These are phyloP conservation scores for Poeciliopsis turrubarensis DNA, from an alignment of 2,113 vertebrate species.

Conservation along the genomic window DNA sequence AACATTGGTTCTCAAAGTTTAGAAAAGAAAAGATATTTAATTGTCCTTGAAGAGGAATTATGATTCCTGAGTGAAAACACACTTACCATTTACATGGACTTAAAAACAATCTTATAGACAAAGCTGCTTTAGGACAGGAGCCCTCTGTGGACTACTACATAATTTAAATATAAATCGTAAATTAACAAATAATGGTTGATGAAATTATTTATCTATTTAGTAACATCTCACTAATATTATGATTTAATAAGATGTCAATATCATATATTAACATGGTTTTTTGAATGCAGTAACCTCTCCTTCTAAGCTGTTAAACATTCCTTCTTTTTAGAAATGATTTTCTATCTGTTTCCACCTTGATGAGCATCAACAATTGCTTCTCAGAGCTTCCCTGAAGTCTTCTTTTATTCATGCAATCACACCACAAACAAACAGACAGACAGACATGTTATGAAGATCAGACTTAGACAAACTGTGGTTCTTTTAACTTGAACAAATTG, in stretches of 20 bases:
- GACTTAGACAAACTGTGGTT: neutral
- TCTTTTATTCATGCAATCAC: neutral
- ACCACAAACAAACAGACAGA: neutral
- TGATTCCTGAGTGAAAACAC: neutral
- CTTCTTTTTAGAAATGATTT: neutral
- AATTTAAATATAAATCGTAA: no score
- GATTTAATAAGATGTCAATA: no score
- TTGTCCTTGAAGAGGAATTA: neutral
- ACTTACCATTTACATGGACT: neutral
- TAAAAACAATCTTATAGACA: neutral
- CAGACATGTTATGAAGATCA: neutral
- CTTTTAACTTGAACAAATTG: neutral
- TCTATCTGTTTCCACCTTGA: neutral
- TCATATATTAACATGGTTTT: neutral
- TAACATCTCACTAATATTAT: no score
- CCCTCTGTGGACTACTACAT: no score
- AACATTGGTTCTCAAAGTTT: no score
- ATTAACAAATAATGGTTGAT: no score
- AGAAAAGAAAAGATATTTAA: neutral
- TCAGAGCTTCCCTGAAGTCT: neutral
- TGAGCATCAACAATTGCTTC: neutral
- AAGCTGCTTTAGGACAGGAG: neutral
- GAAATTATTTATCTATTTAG: no score
- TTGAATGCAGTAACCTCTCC: neutral
- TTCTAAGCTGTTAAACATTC: neutral